Evolutionary conservation across 1,140 invertebrate genomes (phyloP).

Genomic region (Nebria ingens): DNA sequence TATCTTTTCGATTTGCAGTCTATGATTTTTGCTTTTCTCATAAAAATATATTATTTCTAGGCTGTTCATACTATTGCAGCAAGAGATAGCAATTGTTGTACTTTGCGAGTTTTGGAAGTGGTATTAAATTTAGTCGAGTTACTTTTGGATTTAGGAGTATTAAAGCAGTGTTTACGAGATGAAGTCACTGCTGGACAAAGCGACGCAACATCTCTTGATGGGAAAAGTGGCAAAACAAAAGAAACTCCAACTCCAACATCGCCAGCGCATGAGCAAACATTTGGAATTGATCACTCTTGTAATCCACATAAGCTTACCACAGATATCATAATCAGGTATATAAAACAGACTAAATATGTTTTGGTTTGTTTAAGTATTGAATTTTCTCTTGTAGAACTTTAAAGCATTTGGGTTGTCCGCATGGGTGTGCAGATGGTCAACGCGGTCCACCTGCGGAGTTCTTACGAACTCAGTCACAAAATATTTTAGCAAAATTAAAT

Average conservation of each 20-base stretch:
- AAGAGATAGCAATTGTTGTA: slow-evolving; percentile 63
- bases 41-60: slow-evolving; percentile 34
- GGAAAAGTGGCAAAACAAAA: slow-evolving; percentile 26
- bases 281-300: slow-evolving; percentile 18
- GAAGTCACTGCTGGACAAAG: slow-evolving; percentile 29
- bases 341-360: background rate
- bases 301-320: slow-evolving; percentile 29
- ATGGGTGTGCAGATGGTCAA: slow-evolving; percentile 63
- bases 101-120: slow-evolving; percentile 77
- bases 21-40: slow-evolving; percentile 10
- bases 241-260: slow-evolving; percentile 23
- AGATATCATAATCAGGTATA: slow-evolving; percentile 32
- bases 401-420: slow-evolving; percentile 84
- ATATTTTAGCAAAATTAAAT: slow-evolving; percentile 66
- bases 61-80: slow-evolving; percentile 77
- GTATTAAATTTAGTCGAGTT: slow-evolving; percentile 83
- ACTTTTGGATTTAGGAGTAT: slow-evolving; percentile 76
- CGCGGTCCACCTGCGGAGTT: slow-evolving; percentile 84
- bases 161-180: slow-evolving; percentile 46
- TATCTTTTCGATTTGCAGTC: too few relatives aligned
- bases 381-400: slow-evolving; percentile 50
- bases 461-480: slow-evolving; percentile 76
- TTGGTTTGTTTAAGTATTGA: slow-evolving; percentile 9
- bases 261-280: slow-evolving; percentile 8
- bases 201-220: slow-evolving; percentile 32